Evolutionary conservation across 2,797 vertebrate genomes (phyloP), one percentile per base, ranked within the genome.

Genomic region (Oreochromis grahami): DNA sequence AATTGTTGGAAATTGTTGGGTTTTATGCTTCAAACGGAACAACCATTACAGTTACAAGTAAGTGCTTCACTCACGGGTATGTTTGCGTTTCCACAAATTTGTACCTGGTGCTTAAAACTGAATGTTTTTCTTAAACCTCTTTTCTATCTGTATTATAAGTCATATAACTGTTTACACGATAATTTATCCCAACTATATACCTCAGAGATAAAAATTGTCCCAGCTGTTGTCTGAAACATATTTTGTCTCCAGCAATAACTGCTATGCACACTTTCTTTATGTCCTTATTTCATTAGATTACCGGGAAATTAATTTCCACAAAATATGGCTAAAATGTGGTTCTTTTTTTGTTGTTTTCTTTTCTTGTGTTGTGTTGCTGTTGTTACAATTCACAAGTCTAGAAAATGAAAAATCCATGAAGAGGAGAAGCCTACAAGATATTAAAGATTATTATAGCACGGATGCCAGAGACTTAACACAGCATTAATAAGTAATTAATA

Each of bases 61-160:
- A 13, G 6, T 32, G 45, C 70, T n/a, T 26, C 7, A 32, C 0
- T 0, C 43, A 13, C n/a, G 0, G 17, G 10, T 13, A 32, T 32
- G 24, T 48, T 32, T 50, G 68, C 15, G 26, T 72, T 74, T 45
- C 26, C 9, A 74, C 24, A 29, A 74, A 32, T 74, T 0, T 74
- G 26, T 48, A 0, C 45, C 17, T 3, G 17, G 10, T 29, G 7
- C 26, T 1, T n/a, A 74, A 74, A 74, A 32, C 26, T 0, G 0
- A 74, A 70, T 26, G 2, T 26, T 65, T 63, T 63, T 36, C 56
- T 60, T 24, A 60, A 9, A 34, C 1, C 12, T 24, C 43, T 43
- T 15, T 70, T 24, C 36, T 1, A 0, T 24, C 7, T 45, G 2
- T 45, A 45, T 70, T 29, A 45, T 45, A 45, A 70, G 41, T 70